Conservation (phyloP, 2,113 vertebrate species). For the Uropsilus gracilis region DNA sequence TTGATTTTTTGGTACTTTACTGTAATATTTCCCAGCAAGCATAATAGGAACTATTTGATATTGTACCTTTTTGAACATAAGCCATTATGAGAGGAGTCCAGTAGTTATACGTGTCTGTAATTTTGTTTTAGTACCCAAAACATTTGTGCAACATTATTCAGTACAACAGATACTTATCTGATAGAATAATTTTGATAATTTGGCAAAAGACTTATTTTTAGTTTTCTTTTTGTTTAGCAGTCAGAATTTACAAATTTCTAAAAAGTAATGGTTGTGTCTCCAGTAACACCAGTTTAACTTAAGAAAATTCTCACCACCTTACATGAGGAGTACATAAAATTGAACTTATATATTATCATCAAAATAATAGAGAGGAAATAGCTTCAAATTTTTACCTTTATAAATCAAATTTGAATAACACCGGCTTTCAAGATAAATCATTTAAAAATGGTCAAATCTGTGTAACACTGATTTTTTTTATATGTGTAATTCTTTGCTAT, state of each 20-base stretch:
- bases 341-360: neutral
- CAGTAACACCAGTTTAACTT: neutral
- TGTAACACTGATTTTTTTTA: neutral
- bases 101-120: neutral
- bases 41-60: neutral
- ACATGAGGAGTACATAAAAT: neutral
- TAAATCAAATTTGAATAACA: neutral
- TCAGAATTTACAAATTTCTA: constrained; percentile 43
- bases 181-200: neutral
- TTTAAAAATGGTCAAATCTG: neutral
- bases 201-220: neutral
- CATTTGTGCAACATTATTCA: neutral
- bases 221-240: constrained; percentile 22
- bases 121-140: neutral
- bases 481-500: neutral
- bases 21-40: neutral
- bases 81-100: neutral
- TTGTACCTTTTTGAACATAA: neutral
- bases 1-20: neutral
- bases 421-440: neutral
- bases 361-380: neutral
- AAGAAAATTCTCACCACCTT: neutral
- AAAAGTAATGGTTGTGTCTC: neutral
- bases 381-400: neutral
- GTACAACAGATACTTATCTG: neutral